phyloP scores from a whole-genome alignment of 2,888 invertebrate species.

The Drosophila koepferae region DNA sequence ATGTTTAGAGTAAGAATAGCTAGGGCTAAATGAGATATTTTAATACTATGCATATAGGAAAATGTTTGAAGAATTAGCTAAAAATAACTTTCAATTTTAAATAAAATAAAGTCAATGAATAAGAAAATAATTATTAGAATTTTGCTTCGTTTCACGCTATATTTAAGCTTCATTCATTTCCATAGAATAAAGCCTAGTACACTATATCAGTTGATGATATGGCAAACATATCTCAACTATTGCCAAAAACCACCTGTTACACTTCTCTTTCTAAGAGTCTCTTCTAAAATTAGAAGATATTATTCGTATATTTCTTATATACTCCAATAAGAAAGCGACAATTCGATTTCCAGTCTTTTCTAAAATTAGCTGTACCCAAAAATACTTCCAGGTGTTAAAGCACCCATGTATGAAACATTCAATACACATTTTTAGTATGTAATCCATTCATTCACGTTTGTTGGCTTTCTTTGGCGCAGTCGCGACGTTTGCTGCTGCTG shows the following conservation, averaged over 20 bases:
- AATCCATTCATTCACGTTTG: slow-evolving; percentile 18
- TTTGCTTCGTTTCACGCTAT: too few species aligned
- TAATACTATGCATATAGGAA: not conserved
- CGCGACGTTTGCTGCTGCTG: slow-evolving; percentile 22
- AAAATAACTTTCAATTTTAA: too few species aligned
- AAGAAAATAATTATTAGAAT: too few species aligned
- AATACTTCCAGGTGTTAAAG: not conserved
- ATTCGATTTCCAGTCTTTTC: not conserved
- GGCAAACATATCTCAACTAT: not conserved
- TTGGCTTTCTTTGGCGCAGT: slow-evolving; percentile 43
- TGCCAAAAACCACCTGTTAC: not conserved
- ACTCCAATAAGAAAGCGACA: not conserved
- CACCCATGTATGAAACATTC: not conserved
- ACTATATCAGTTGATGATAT: not conserved
- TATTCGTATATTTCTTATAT: not conserved
- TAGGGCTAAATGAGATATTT: not conserved
- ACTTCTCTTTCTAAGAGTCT: too few species aligned
- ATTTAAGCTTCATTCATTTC: too few species aligned
- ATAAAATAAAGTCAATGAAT: too few species aligned
- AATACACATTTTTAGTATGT: not conserved
- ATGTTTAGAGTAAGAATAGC: not conserved
- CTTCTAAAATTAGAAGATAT: not conserved
- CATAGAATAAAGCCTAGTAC: not conserved
- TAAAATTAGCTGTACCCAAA: not conserved
- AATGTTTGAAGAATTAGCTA: too few species aligned